Conservation (phyloP, 2,797 vertebrate species). For the Erethizon dorsatum region DNA sequence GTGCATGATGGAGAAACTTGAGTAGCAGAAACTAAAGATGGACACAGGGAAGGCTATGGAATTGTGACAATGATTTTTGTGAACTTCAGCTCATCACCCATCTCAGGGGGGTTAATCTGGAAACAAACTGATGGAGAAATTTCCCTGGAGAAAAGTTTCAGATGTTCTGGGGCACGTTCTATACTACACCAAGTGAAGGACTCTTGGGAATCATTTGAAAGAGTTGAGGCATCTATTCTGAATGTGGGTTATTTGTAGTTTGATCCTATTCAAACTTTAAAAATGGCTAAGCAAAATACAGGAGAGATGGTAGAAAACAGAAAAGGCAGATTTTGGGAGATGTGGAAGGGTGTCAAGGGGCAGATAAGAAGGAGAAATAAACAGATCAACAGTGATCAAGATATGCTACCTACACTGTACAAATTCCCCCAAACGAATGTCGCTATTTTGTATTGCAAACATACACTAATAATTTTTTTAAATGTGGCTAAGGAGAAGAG, state of each 20-base stretch:
- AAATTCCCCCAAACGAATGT: background rate
- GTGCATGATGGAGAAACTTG: background rate
- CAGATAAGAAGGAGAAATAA: background rate
- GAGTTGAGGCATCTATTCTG: background rate
- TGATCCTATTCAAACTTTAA: background rate
- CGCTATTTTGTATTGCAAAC: background rate
- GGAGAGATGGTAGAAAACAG: background rate
- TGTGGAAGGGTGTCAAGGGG: background rate
- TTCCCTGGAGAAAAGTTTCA: background rate
- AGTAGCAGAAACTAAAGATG: background rate
- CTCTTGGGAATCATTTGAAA: background rate
- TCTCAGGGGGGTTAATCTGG: background rate
- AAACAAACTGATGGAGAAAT: background rate
- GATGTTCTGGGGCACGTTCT: accelerated
- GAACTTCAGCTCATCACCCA: background rate
- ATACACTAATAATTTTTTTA: background rate
- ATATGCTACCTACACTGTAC: background rate
- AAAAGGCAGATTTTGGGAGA: background rate
- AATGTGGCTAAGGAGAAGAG: background rate
- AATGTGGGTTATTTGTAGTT: background rate
- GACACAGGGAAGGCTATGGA: background rate
- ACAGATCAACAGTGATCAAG: background rate
- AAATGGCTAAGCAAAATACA: background rate
- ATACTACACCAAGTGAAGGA: background rate
- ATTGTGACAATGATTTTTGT: background rate